A percentile compares a stretch with the other conserved stretches of the same genome.
Conservation (phyloP, 2,113 vertebrate species). For the Heteronetta atricapilla region DNA sequence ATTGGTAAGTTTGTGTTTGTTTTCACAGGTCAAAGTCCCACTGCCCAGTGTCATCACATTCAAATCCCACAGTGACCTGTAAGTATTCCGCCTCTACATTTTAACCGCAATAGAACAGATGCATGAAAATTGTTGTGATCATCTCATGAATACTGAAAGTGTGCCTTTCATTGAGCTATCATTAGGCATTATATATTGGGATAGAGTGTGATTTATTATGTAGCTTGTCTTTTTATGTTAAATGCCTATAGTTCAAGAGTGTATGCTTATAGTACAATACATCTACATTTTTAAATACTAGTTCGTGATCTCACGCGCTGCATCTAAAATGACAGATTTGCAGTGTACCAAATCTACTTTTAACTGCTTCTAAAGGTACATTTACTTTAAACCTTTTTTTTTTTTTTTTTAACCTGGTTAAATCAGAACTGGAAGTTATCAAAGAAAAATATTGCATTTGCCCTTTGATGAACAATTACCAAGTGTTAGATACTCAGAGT, state of each 20-base stretch:
- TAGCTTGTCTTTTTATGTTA: background rate
- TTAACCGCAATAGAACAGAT: background rate
- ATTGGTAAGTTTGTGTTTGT: slow-evolving; percentile 38
- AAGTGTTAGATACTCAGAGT: slow-evolving; percentile 45
- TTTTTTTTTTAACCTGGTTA: background rate
- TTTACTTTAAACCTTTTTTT: background rate
- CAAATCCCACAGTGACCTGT: background rate
- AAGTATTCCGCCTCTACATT: slow-evolving; percentile 40
- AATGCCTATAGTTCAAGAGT: background rate
- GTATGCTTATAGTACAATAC: background rate
- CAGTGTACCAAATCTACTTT: background rate
- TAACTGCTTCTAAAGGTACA: slow-evolving; percentile 15
- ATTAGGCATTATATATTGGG: background rate
- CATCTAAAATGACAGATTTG: background rate
- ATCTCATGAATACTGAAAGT: background rate
- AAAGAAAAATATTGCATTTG: slow-evolving; percentile 28
- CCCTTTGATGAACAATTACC: slow-evolving; percentile 56
- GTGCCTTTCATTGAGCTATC: background rate
- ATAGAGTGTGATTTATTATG: background rate
- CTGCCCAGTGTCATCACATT: slow-evolving; percentile 30
- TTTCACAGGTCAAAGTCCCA: slow-evolving; percentile 52
- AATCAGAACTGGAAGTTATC: slow-evolving; percentile 41
- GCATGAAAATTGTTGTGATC: slow-evolving; percentile 11
- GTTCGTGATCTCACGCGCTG: background rate
- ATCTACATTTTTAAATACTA: background rate